These are phyloP conservation scores for Falco punctatus DNA, from an alignment of 2,113 vertebrate genomes.

Conservation along the genomic window DNA sequence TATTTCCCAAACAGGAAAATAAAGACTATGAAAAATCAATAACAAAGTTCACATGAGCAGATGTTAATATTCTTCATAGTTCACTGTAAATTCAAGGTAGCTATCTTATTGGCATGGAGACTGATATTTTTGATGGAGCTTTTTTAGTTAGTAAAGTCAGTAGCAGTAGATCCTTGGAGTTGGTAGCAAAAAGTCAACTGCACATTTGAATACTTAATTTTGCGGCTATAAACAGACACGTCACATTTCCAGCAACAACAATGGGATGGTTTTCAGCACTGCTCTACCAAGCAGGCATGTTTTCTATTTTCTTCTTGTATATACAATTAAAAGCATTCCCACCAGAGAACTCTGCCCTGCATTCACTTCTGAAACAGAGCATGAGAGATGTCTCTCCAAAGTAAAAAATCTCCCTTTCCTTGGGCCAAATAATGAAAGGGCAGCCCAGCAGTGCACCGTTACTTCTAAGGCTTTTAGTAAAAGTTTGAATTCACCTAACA, in stretches of 20 bases:
- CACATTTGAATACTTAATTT: slow-evolving; percentile 68
- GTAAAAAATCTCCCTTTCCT: slow-evolving; percentile 29
- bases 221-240: slow-evolving; percentile 56
- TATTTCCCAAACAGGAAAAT: not conserved
- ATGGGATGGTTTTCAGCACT: slow-evolving; percentile 43
- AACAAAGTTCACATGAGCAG: not conserved
- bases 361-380: slow-evolving; percentile 57
- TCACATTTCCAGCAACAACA: slow-evolving; percentile 48
- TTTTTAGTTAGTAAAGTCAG: slow-evolving; percentile 38
- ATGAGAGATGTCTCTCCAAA: slow-evolving; percentile 54
- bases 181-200: slow-evolving; percentile 57
- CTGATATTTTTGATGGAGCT: slow-evolving; percentile 14
- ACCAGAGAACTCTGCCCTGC: slow-evolving; percentile 26
- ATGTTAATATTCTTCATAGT: not conserved
- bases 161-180: slow-evolving; percentile 34
- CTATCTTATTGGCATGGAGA: not conserved
- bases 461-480: slow-evolving; percentile 22
- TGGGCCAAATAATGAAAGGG: slow-evolving; percentile 49
- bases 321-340: slow-evolving; percentile 52
- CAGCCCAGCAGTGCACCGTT: slow-evolving; percentile 5
- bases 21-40: not conserved
- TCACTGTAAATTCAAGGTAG: not conserved
- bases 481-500: slow-evolving; percentile 2
- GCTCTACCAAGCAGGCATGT: slow-evolving; percentile 28
- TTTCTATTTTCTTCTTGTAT: slow-evolving; percentile 58